Evolutionary conservation across 2,797 vertebrate genomes (phyloP).

Genomic region (Siniperca undulata): DNA sequence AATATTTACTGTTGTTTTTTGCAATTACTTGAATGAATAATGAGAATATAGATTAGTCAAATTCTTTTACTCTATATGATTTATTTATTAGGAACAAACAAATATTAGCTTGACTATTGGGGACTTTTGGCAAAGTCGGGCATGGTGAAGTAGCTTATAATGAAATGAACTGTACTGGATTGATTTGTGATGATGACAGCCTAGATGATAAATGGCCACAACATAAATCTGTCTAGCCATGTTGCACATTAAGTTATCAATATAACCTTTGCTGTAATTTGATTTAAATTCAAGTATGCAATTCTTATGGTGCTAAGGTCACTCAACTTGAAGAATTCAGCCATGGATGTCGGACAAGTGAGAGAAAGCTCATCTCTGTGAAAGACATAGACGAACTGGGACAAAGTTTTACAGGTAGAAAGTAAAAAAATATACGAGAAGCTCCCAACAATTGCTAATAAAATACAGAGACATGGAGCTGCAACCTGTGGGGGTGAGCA

Average conservation of each 20-base stretch:
- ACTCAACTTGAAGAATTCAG: constrained; percentile 4
- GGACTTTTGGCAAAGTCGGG: neutral
- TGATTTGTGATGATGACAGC: constrained; percentile 17
- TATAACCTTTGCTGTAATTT: constrained; percentile 9
- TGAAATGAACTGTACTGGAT: neutral
- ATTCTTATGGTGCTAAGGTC: neutral
- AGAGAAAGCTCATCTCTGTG: neutral
- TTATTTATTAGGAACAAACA: neutral
- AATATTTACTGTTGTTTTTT: neutral
- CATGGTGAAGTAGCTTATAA: constrained; percentile 1
- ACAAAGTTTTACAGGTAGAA: neutral
- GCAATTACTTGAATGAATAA: neutral
- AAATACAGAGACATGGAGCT: constrained; percentile 6
- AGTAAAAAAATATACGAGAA: neutral
- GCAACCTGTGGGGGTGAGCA: neutral
- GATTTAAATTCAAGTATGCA: constrained; percentile 15
- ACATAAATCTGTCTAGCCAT: neutral
- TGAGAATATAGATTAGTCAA: too few species aligned
- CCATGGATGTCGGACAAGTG: neutral
- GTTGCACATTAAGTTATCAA: constrained; percentile 3
- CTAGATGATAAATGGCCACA: constrained; percentile 16
- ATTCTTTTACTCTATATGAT: too few species aligned
- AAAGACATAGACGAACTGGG: neutral
- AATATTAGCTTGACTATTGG: neutral
- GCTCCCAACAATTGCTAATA: neutral